Conservation (phyloP, 2,888 invertebrate species). For the Campoletis raptor region DNA sequence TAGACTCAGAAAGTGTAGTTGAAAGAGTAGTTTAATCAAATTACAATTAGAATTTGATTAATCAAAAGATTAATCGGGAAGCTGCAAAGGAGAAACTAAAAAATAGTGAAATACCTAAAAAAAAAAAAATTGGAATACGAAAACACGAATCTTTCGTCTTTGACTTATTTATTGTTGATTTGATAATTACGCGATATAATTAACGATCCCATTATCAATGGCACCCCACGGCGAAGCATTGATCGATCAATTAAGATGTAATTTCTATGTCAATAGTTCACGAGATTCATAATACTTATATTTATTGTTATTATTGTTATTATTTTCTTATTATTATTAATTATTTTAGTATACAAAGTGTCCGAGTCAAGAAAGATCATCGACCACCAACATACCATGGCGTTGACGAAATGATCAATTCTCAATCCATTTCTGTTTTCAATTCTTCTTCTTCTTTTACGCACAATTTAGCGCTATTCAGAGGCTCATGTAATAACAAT, state of each 20-base stretch:
- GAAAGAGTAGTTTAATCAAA: no score
- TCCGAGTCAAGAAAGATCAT: constrained; percentile 58
- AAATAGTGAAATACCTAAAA: neutral
- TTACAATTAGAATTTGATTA: no score
- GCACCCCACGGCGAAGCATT: constrained; percentile 51
- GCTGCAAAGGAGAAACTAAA: constrained; percentile 27
- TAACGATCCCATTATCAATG: constrained; percentile 57
- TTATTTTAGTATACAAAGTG: constrained; percentile 67
- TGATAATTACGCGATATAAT: constrained; percentile 64
- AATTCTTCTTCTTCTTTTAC: constrained; percentile 37
- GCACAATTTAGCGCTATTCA: constrained; percentile 47
- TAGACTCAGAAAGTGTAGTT: no score
- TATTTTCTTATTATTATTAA: constrained; percentile 41
- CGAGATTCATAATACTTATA: constrained; percentile 26
- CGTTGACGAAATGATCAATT: constrained; percentile 36
- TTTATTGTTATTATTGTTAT: constrained; percentile 46
- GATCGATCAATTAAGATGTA: constrained; percentile 49
- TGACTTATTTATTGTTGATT: constrained; percentile 61
- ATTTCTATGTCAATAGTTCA: constrained; percentile 46
- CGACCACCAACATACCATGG: constrained; percentile 43
- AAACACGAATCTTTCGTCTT: constrained; percentile 18
- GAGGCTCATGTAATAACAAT: constrained; percentile 47
- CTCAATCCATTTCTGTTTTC: constrained; percentile 32
- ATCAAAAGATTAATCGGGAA: no score
- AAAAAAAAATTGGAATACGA: neutral